Conservation (phyloP, 2,797 vertebrate genomes). For the Ambastaia sidthimunki region DNA sequence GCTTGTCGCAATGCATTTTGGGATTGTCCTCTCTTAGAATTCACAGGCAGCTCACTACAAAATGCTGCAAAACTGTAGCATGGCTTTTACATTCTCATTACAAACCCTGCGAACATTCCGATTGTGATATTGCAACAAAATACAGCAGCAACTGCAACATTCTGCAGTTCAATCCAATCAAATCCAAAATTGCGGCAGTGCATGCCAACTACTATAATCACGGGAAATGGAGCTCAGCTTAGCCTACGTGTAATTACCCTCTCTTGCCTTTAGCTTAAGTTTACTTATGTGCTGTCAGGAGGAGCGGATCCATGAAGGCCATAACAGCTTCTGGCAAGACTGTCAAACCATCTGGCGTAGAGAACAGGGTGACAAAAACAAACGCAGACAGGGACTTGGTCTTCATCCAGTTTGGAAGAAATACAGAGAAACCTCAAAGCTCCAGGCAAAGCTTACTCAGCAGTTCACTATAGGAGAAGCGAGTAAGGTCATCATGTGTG, state of each 20-base stretch:
- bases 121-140: no score
- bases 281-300: constrained; percentile 48
- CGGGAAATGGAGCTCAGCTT: constrained; percentile 32
- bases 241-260: constrained; percentile 49
- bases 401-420: constrained; percentile 52
- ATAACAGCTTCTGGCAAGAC: constrained; percentile 48
- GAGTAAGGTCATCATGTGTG: constrained; percentile 13
- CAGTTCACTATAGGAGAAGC: constrained; percentile 26
- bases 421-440: constrained; percentile 33
- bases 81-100: no score
- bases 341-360: constrained; percentile 55
- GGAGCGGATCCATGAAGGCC: constrained; percentile 43
- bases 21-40: no score
- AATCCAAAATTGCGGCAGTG: constrained; percentile 13
- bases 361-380: constrained; percentile 53
- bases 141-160: constrained; percentile 1
- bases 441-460: constrained; percentile 49
- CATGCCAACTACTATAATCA: constrained; percentile 40
- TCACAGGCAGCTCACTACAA: no score
- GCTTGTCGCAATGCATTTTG: background rate
- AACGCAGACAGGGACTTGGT: constrained; percentile 52
- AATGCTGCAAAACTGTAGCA: no score
- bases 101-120: no score
- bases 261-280: constrained; percentile 50
- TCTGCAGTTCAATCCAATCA: constrained; percentile 29